Conservation (phyloP, 2,888 invertebrate genomes). For the Apotomis capreana region DNA sequence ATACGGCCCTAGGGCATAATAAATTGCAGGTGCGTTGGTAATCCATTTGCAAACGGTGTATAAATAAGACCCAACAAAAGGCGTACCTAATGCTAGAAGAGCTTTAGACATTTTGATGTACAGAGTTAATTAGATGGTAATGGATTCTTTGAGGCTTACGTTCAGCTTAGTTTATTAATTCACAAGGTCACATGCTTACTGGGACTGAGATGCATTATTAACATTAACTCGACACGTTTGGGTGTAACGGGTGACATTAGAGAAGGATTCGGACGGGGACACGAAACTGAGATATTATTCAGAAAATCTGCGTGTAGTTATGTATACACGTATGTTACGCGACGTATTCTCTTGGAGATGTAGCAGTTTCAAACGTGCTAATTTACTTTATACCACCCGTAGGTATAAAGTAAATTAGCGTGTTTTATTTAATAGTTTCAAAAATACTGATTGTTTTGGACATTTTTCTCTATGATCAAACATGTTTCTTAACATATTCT, state of each 20-base stretch:
- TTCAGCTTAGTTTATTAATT: constrained; percentile 47
- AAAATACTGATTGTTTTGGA: too few relatives aligned
- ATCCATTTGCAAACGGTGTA: constrained; percentile 36
- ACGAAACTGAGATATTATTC: constrained; percentile 40
- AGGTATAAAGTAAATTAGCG: too few relatives aligned
- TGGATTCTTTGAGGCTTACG: constrained; percentile 54
- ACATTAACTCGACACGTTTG: constrained; percentile 25
- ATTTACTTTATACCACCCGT: too few relatives aligned
- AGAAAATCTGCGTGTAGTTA: too few relatives aligned
- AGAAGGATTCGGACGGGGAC: constrained; percentile 47
- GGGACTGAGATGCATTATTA: constrained; percentile 40
- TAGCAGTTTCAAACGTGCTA: too few relatives aligned
- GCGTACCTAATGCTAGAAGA: constrained; percentile 47
- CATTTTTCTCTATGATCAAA: too few relatives aligned
- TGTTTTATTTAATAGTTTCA: too few relatives aligned
- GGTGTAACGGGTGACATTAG: constrained; percentile 30
- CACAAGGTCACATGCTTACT: constrained; percentile 52
- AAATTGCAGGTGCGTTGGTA: constrained; percentile 30
- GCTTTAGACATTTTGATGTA: constrained; percentile 50
- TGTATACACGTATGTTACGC: too few relatives aligned
- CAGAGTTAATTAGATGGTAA: constrained; percentile 54
- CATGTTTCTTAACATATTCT: too few relatives aligned
- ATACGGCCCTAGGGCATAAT: constrained; percentile 33
- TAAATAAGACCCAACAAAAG: constrained; percentile 34
- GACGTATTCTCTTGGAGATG: too few relatives aligned